Evolutionary conservation across 30 jellyfish, hydroid and myxozoan genomes (phyloP).

Genomic region (Cassiopea xamachana): DNA sequence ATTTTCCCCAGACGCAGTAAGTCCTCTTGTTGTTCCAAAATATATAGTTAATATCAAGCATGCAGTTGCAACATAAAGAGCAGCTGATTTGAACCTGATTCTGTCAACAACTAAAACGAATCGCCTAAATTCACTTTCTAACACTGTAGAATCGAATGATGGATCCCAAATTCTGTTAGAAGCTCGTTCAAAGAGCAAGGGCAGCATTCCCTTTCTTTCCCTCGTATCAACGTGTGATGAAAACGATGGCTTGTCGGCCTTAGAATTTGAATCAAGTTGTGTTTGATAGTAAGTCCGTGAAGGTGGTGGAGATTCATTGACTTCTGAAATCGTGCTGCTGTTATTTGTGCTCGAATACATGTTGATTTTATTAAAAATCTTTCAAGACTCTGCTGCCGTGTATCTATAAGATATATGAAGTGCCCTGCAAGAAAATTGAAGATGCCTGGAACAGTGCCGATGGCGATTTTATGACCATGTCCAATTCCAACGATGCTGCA

Average conservation of each 20-base stretch:
- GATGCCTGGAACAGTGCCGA: not conserved
- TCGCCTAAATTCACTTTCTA: constrained; percentile 94
- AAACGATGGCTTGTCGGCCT: constrained; percentile 89
- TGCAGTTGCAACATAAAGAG: constrained; percentile 91
- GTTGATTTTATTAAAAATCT: not conserved
- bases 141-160: constrained; percentile 87
- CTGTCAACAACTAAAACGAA: constrained; percentile 93
- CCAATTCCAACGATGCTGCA: not conserved
- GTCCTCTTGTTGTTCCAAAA: constrained; percentile 85
- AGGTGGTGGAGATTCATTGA: constrained; percentile 56
- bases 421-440: not conserved
- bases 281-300: constrained; percentile 54
- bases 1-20: constrained; percentile 42
- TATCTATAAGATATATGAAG: not conserved
- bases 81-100: constrained; percentile 89
- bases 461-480: not conserved
- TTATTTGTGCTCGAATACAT: constrained; percentile 67
- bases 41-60: constrained; percentile 71
- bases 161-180: constrained; percentile 96
- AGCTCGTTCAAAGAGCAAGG: constrained; percentile 97
- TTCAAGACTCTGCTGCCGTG: not conserved
- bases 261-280: constrained; percentile 56
- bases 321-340: constrained; percentile 70
- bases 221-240: constrained; percentile 90
- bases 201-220: constrained; percentile 90